phyloP scores from a whole-genome alignment of 2,797 vertebrate genomes.

The Graptemys geographica region DNA sequence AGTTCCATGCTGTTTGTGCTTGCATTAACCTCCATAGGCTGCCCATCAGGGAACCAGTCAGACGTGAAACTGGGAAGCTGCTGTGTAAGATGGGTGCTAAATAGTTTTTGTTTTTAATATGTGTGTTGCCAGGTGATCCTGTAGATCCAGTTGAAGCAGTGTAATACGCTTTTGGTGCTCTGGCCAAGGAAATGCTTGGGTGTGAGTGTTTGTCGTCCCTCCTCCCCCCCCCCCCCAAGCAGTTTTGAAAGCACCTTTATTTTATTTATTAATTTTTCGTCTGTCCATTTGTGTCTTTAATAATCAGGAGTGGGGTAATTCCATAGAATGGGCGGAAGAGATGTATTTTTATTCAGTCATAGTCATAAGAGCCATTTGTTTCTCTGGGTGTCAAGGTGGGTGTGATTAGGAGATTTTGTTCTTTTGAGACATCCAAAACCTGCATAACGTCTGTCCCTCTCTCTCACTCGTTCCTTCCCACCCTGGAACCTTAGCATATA shows the following conservation, averaged over 20 bases:
- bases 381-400: not conserved
- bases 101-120: not conserved
- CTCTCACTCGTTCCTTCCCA: rapidly evolving
- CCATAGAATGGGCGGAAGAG: not conserved
- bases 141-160: not conserved
- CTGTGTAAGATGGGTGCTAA: not conserved
- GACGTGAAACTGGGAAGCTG: not conserved
- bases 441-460: not conserved
- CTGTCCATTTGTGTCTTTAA: not conserved
- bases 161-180: rapidly evolving
- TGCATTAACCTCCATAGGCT: rapidly evolving
- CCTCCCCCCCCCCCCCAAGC: not conserved
- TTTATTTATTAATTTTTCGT: not conserved
- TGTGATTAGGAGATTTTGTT: not conserved
- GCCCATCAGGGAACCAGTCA: not conserved
- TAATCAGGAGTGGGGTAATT: not conserved
- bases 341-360: rapidly evolving
- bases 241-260: not conserved
- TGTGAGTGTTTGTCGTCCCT: not conserved
- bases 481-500: not conserved
- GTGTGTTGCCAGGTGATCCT: not conserved
- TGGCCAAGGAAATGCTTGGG: not conserved
- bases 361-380: rapidly evolving
- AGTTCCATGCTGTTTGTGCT: not conserved
- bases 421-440: not conserved